phyloP scores from a whole-genome alignment of 2,888 invertebrate species.

The Deilephila porcellus region DNA sequence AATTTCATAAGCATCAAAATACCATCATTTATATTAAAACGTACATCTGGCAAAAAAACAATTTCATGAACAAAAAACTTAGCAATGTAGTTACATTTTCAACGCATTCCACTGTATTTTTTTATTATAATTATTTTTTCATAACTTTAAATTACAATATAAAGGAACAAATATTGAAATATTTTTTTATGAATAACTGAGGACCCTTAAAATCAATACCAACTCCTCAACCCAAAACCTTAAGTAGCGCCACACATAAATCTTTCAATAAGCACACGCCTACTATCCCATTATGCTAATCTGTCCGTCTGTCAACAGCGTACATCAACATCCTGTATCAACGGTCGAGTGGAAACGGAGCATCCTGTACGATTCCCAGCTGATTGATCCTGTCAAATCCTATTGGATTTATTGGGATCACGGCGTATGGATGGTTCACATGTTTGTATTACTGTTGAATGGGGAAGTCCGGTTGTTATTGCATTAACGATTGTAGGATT shows the following conservation, averaged over 20 bases:
- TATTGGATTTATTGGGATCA: constrained; percentile 37
- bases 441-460: not conserved
- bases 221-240: no score
- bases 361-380: constrained; percentile 42
- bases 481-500: not conserved
- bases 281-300: constrained; percentile 32
- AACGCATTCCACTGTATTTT: no score
- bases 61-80: no score
- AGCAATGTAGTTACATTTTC: no score
- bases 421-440: constrained; percentile 17
- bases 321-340: constrained; percentile 58
- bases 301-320: constrained; percentile 50
- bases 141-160: no score
- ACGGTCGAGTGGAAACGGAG: constrained; percentile 34
- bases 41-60: no score
- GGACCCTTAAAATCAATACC: no score
- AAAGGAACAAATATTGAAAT: no score
- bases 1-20: no score
- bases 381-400: constrained; percentile 36
- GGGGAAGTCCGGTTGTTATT: constrained; percentile 19
- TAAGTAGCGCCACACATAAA: constrained; percentile 3
- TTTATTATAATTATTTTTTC: no score
- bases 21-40: no score
- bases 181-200: no score
- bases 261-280: not conserved